These are phyloP conservation scores for Neotragus pygmaeus DNA, from an alignment of 2,113 vertebrate genomes.

Conservation along the genomic window DNA sequence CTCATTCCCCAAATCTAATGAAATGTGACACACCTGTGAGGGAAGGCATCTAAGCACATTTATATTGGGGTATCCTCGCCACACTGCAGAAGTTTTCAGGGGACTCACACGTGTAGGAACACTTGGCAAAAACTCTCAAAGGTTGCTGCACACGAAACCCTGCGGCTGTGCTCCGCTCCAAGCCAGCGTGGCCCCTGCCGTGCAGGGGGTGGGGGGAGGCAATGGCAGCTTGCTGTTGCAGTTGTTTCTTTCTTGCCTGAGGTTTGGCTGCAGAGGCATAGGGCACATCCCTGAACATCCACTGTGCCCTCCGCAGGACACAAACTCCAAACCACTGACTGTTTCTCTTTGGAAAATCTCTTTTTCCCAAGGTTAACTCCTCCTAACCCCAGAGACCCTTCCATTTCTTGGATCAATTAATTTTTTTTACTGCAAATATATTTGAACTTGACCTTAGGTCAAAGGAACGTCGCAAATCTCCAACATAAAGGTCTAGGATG, in stretches of 20 bases:
- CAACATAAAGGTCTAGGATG: not conserved
- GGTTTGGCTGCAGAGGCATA: not conserved
- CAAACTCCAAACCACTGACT: not conserved
- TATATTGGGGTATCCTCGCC: not conserved
- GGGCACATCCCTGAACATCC: not conserved
- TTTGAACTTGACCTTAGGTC: not conserved
- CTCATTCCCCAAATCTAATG: not conserved
- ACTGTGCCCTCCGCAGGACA: no score
- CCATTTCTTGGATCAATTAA: not conserved
- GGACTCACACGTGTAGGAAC: no score
- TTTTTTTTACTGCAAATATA: not conserved
- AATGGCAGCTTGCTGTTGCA: not conserved
- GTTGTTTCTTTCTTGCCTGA: not conserved
- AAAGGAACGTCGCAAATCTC: not conserved
- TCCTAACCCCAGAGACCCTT: not conserved
- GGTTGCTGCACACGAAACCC: not conserved
- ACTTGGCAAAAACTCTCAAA: not conserved
- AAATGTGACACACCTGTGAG: not conserved
- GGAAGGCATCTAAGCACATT: not conserved
- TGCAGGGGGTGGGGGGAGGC: no score
- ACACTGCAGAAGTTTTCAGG: not conserved
- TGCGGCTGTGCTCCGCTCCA: not conserved
- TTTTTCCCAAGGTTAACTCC: not conserved
- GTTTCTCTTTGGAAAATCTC: not conserved
- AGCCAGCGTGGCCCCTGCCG: not conserved